Evolutionary conservation across 2,113 vertebrate genomes (phyloP).

Genomic region (Nothobranchius kuhntae): DNA sequence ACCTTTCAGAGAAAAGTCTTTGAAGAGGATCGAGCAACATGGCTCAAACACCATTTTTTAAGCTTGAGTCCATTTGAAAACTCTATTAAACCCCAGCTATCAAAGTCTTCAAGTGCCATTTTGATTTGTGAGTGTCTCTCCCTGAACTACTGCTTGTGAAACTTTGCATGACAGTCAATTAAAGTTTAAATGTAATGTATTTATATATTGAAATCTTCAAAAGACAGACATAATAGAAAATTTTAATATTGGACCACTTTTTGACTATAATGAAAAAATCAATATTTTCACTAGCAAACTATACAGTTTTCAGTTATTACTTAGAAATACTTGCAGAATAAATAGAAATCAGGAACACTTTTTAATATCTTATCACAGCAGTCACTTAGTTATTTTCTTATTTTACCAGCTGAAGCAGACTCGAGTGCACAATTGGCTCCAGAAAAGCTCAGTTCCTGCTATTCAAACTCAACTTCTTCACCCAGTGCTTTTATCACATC

Average conservation of each 20-base stretch:
- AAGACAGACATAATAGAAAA: not conserved
- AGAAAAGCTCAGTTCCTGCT: conserved; percentile 32
- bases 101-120: conserved; percentile 85
- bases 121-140: conserved; percentile 82
- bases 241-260: not conserved
- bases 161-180: not conserved
- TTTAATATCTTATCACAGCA: not conserved
- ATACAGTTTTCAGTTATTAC: not conserved
- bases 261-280: not conserved
- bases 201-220: not conserved
- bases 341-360: not conserved
- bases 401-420: conserved; percentile 53
- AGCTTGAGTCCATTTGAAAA: conserved; percentile 87
- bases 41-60: conserved; percentile 96
- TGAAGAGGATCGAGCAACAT: conserved; percentile 90
- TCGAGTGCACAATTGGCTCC: not conserved
- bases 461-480: conserved; percentile 26
- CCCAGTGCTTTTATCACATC: conserved; percentile 53
- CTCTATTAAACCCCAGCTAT: conserved; percentile 79
- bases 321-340: not conserved
- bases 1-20: conserved; percentile 87
- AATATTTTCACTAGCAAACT: not conserved
- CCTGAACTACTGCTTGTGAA: not conserved
- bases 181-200: not conserved
- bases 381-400: not conserved